A percentile compares a stretch with the other conserved stretches of the same genome.
Conservation (phyloP, 2,113 vertebrate genomes). For the Nothoprocta pentlandii region DNA sequence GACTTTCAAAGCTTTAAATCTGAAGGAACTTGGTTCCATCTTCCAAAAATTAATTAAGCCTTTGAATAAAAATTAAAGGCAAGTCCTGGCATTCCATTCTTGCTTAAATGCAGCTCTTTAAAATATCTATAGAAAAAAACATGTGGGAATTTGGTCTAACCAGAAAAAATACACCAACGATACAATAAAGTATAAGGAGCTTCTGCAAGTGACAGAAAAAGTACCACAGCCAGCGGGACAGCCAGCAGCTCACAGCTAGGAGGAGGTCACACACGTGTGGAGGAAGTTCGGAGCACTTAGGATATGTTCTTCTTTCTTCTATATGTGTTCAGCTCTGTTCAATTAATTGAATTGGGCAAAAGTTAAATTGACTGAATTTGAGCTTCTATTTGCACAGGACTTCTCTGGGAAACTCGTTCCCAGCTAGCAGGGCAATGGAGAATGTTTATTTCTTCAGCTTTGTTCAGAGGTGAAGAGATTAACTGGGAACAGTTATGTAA, state of each 20-base stretch:
- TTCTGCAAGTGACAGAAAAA: background rate
- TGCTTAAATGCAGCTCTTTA: background rate
- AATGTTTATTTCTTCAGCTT: slow-evolving; percentile 47
- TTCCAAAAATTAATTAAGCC: background rate
- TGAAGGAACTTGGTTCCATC: background rate
- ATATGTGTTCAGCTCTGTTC: background rate
- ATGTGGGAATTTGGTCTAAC: background rate
- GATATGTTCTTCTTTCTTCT: background rate
- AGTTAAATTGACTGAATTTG: fast-evolving
- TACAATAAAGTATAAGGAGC: background rate
- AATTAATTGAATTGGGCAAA: background rate
- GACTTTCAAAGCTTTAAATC: background rate
- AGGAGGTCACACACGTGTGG: fast-evolving
- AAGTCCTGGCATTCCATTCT: background rate
- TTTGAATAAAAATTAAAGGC: background rate
- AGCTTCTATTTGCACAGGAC: background rate
- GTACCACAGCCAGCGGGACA: fast-evolving
- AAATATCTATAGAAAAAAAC: background rate
- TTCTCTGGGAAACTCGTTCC: background rate
- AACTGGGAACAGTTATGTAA: slow-evolving; percentile 41
- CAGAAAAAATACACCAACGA: fast-evolving
- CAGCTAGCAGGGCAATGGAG: background rate
- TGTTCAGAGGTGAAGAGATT: slow-evolving; percentile 7
- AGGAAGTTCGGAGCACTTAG: background rate
- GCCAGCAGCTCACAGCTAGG: fast-evolving